phyloP scores from a whole-genome alignment of 1,140 invertebrate genomes.

The Coelopa frigida region DNA sequence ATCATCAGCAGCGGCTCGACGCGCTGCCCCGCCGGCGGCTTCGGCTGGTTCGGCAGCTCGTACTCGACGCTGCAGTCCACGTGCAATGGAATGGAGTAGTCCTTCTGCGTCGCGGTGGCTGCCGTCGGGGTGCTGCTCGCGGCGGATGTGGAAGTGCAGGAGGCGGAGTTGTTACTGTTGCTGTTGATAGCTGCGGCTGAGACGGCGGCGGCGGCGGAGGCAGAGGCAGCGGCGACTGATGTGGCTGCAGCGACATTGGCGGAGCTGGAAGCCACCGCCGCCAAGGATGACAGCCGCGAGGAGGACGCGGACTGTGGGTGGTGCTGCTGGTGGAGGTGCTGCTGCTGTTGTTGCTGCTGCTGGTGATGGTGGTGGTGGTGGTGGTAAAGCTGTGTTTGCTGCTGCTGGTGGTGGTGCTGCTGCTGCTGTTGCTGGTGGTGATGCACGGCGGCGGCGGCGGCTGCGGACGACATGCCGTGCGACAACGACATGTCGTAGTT shows the following conservation, averaged over 20 bases:
- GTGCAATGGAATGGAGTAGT: slow-evolving; percentile 70
- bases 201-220: slow-evolving; percentile 4
- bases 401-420: slow-evolving; percentile 28
- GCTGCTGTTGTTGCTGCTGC: slow-evolving; percentile 28
- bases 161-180: slow-evolving; percentile 7
- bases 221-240: slow-evolving; percentile 2
- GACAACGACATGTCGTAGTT: slow-evolving; percentile 41
- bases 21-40: slow-evolving; percentile 66
- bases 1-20: slow-evolving; percentile 74
- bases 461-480: slow-evolving; percentile 19
- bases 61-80: slow-evolving; percentile 80
- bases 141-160: not conserved
- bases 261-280: slow-evolving; percentile 11
- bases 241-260: slow-evolving; percentile 2
- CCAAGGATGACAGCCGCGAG: slow-evolving; percentile 9
- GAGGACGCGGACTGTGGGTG: slow-evolving; percentile 20
- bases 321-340: slow-evolving; percentile 35
- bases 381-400: slow-evolving; percentile 25
- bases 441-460: slow-evolving; percentile 18
- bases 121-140: not conserved
- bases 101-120: slow-evolving; percentile 48
- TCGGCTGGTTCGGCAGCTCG: slow-evolving; percentile 72
- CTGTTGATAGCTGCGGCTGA: slow-evolving; percentile 5
- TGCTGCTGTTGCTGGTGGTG: slow-evolving; percentile 26
- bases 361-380: slow-evolving; percentile 24